These are phyloP conservation scores for Eurystomus glaucurus DNA, from an alignment of 2,797 vertebrate species.

Conservation along the genomic window DNA sequence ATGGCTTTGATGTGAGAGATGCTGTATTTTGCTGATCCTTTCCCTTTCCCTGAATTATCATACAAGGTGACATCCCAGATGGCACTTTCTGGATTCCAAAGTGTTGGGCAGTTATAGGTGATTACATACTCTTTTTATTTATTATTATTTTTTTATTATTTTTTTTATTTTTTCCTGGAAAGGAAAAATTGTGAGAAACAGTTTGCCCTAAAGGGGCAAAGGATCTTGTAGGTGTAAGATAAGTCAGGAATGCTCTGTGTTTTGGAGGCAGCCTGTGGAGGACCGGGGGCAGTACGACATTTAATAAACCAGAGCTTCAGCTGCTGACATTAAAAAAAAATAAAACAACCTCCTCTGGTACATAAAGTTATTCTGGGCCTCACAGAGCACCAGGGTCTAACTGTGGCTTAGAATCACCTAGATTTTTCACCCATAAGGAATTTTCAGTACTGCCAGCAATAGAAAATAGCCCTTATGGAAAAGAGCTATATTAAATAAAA, in stretches of 20 bases:
- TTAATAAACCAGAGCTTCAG: background rate
- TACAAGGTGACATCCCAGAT: background rate
- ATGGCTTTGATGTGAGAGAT: background rate
- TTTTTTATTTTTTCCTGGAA: background rate
- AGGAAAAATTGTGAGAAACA: background rate
- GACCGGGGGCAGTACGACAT: background rate
- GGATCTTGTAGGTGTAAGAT: background rate
- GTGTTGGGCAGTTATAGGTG: background rate
- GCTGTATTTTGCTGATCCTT: conserved; percentile 22
- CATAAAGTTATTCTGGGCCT: background rate
- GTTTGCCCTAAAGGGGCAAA: background rate
- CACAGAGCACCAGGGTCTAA: background rate
- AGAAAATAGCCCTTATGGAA: background rate
- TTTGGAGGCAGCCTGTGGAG: background rate
- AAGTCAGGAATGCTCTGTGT: background rate
- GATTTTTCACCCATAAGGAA: background rate
- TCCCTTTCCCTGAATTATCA: conserved; percentile 25
- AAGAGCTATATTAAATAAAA: background rate
- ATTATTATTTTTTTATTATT: background rate
- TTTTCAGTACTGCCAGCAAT: background rate
- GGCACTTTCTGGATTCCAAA: background rate
- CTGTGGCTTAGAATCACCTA: accelerated
- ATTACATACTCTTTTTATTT: background rate
- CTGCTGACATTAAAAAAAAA: background rate
- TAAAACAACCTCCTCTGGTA: background rate